Conservation (phyloP, 2,113 vertebrate genomes). For the Macrotis lagotis region DNA sequence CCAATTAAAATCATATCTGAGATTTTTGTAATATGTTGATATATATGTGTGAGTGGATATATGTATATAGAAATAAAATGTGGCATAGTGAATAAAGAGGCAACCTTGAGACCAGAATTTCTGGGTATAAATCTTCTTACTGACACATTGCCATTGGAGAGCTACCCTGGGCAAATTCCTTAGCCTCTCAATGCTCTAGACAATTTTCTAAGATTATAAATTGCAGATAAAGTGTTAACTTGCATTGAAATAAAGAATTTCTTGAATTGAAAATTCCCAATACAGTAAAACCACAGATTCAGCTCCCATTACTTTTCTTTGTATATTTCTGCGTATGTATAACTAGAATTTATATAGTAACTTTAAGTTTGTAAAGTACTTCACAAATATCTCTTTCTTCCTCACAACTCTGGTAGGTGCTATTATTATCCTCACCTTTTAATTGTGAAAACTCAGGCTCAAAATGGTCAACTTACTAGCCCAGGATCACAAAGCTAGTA, state of each 20-base stretch:
- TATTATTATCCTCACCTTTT: too few species aligned
- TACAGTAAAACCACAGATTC: not conserved
- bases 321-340: too few species aligned
- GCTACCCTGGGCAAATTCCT: not conserved
- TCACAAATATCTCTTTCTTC: too few species aligned
- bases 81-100: not conserved
- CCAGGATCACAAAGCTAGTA: too few species aligned
- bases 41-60: not conserved
- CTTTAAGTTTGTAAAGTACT: too few species aligned
- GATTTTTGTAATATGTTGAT: not conserved
- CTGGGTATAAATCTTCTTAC: not conserved
- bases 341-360: too few species aligned
- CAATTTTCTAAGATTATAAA: not conserved
- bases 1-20: conserved; percentile 18
- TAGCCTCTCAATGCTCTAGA: not conserved
- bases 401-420: too few species aligned
- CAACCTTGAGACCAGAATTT: not conserved
- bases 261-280: not conserved
- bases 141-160: not conserved
- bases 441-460: too few species aligned
- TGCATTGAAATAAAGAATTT: not conserved
- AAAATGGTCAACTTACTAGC: too few species aligned
- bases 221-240: not conserved
- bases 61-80: not conserved
- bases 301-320: too few species aligned